Evolutionary conservation across 2,113 vertebrate species (phyloP).

Genomic region (Coregonus clupeaformis): DNA sequence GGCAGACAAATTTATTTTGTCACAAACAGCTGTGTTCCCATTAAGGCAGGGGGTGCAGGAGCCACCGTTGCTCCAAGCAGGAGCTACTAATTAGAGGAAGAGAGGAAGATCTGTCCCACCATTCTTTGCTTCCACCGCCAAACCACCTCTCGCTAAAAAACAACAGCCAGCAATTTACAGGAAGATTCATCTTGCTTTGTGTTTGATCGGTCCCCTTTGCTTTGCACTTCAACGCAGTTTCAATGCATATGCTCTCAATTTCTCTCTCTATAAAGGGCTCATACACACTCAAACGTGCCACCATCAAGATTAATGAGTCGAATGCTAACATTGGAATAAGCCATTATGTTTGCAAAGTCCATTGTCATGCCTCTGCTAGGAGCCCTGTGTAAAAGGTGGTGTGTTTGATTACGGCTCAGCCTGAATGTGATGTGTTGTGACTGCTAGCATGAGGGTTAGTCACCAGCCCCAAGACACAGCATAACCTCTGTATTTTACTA

Average conservation of each 20-base stretch:
- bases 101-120: conserved; percentile 41
- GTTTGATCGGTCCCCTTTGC: conserved; percentile 54
- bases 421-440: not conserved
- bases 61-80: conserved; percentile 47
- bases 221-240: conserved; percentile 33
- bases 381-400: not conserved
- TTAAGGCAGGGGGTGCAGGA: conserved; percentile 60
- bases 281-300: not conserved
- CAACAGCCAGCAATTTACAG: conserved; percentile 10
- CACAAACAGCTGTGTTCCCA: conserved; percentile 72
- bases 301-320: conserved; percentile 20
- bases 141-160: conserved; percentile 24
- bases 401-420: not conserved
- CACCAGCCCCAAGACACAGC: not conserved
- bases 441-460: not conserved
- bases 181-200: conserved; percentile 52
- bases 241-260: conserved; percentile 58
- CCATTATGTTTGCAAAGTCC: conserved; percentile 10
- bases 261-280: conserved; percentile 31
- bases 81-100: conserved; percentile 44
- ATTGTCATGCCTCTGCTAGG: conserved; percentile 2
- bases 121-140: conserved; percentile 46
- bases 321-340: conserved; percentile 28
- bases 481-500: not conserved
- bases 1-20: conserved; percentile 78